Conservation (phyloP, 2,888 invertebrate species). For the Iselma pallidipennis region DNA sequence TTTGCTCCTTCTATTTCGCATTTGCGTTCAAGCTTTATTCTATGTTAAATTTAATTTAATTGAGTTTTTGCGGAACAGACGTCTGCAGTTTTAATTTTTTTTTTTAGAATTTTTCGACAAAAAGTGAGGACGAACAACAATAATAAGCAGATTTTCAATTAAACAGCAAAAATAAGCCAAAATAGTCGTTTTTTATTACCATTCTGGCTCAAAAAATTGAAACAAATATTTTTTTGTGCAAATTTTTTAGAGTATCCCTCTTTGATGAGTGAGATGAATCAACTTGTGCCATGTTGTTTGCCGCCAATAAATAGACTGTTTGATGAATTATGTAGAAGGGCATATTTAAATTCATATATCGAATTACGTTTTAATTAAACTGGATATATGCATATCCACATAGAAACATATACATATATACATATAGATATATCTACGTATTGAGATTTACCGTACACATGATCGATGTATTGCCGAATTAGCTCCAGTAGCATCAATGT, state of each 20-base stretch:
- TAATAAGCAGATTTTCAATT: too few relatives aligned
- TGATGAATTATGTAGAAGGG: conserved; percentile 32
- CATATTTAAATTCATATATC: conserved; percentile 44
- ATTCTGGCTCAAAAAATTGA: too few relatives aligned
- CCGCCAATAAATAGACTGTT: conserved; percentile 1
- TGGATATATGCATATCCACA: conserved; percentile 36
- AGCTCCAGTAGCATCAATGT: conserved; percentile 45
- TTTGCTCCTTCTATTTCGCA: conserved; percentile 47
- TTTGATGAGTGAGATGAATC: too few relatives aligned
- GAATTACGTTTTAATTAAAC: conserved; percentile 51
- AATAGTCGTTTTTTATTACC: too few relatives aligned
- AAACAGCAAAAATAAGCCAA: too few relatives aligned
- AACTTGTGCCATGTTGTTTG: background rate
- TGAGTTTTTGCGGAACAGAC: conserved; percentile 37
- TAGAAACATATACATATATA: conserved; percentile 18
- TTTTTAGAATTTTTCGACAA: too few relatives aligned
- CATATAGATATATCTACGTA: conserved; percentile 5
- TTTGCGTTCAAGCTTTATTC: conserved; percentile 46
- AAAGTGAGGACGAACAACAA: too few relatives aligned
- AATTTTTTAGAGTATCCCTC: too few relatives aligned
- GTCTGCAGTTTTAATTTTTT: background rate
- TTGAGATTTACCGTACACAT: conserved; percentile 32
- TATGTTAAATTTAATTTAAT: conserved; percentile 40
- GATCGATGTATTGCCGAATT: conserved; percentile 49
- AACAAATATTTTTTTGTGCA: too few relatives aligned